Evolutionary conservation across 2,888 invertebrate species (phyloP).

Genomic region (Cecidostiba fungosa): DNA sequence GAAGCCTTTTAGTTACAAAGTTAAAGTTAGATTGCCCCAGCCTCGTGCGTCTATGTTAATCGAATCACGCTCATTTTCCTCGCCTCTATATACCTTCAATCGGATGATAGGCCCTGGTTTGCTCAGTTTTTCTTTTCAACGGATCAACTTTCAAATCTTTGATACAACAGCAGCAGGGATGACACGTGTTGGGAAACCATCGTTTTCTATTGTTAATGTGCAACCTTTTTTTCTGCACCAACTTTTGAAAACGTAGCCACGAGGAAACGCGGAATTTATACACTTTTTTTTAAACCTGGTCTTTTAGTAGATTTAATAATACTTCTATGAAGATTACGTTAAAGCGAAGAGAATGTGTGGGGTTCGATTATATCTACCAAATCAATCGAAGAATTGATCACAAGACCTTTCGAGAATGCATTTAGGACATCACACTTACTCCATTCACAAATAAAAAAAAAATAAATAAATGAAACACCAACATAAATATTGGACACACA

Average conservation of each 20-base stretch:
- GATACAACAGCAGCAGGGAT: neutral
- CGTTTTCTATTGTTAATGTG: neutral
- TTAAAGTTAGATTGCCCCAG: constrained; percentile 15
- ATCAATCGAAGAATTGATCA: neutral
- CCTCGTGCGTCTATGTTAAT: constrained; percentile 13
- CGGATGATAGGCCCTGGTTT: neutral
- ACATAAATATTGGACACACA: neutral
- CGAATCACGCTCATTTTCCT: constrained; percentile 25
- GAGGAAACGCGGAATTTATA: neutral
- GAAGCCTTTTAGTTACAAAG: constrained; percentile 26
- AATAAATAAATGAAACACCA: constrained; percentile 9
- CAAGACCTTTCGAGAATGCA: neutral
- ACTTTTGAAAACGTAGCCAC: neutral
- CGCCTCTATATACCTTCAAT: neutral
- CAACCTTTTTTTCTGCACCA: neutral
- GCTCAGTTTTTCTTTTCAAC: neutral
- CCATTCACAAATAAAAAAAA: neutral
- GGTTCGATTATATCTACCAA: neutral
- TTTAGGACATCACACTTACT: constrained; percentile 3
- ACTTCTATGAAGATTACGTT: neutral
- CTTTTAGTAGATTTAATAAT: neutral
- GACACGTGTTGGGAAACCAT: constrained; percentile 2
- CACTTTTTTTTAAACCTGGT: neutral
- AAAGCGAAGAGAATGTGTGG: neutral
- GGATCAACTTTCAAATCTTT: neutral